Base-by-base conservation (phyloP, 2,797 vertebrate species). In the Falco biarmicus region DNA sequence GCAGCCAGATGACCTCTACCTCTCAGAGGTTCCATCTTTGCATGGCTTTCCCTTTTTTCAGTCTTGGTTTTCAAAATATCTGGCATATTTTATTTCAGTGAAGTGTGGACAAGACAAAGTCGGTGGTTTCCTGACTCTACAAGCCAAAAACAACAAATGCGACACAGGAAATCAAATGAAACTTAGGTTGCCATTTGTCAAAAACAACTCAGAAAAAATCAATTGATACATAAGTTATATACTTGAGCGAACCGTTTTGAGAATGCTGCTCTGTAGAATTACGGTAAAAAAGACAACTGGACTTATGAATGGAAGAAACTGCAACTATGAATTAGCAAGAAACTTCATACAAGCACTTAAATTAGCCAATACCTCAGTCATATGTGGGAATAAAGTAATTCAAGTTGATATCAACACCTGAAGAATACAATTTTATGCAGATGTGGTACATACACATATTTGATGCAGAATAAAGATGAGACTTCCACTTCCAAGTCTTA, bases 1-100 rank as follows among this genome's bases (percentile, higher is more conserved):
- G 87, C 94, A 95, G 95, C 39, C 90, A 94, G 69, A 70, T 75
- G 87, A 89, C 92, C 95, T 93, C 92, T 91, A 63, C 89, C 59
- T 78, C 84, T 86, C 84, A 45, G 39, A 92, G 90, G 59, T 64
- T 65, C 37, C 57, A 88, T 75, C 69, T 88, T 79, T 63, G 75
- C 77, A 32, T 15, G 41, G 69, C 61, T 96, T 60, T 53, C 88
- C 79, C 65, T 78, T 95, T 85, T 94, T 41, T 54, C 87, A 87
- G 65, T 57, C 76, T 41, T 43, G 10, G 53, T 73, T 87, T 91
- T 84, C 61, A 73, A 73, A 95, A 54, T 39, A 69, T 25, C 87
- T 85, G 19, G 73, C 31, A 15, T 54, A 76, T 78, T 77, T 81
- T 43, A 89, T 89, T 85, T 85, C 92, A 87, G 47, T 16, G 16